These are phyloP conservation scores for Acipenser transmontanus DNA, from an alignment of 2,797 vertebrate species.

Conservation along the genomic window DNA sequence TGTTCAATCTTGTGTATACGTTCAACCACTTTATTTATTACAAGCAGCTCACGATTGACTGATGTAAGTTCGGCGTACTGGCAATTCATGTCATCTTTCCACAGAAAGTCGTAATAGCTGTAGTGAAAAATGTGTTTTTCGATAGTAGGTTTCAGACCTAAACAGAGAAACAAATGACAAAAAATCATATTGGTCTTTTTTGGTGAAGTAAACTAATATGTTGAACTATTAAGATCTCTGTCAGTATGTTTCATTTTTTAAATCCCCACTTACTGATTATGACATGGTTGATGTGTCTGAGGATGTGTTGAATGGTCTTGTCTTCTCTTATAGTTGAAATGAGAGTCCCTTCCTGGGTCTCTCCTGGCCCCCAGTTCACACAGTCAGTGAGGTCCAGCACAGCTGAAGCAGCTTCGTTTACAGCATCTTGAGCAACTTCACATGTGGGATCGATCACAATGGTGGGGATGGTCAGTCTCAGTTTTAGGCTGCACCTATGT, in stretches of 20 bases:
- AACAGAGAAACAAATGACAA: background rate
- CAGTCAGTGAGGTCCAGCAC: constrained; percentile 13
- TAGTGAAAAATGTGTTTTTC: constrained; percentile 21
- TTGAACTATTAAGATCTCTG: background rate
- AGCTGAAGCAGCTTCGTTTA: constrained; percentile 9
- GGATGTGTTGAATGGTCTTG: constrained; percentile 12
- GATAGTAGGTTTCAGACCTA: constrained; percentile 10
- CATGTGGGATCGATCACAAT: constrained; percentile 20
- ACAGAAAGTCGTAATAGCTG: constrained; percentile 23
- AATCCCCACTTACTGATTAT: constrained; percentile 15
- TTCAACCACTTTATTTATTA: constrained; percentile 23
- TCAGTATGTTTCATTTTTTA: background rate
- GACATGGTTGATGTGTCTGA: constrained; percentile 4
- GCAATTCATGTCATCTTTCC: constrained; percentile 25
- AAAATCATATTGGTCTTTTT: background rate
- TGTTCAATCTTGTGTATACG: constrained; percentile 22
- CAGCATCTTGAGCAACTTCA: constrained; percentile 11
- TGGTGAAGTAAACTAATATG: background rate
- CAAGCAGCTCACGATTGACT: constrained; percentile 9
- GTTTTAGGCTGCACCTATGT: constrained; percentile 13
- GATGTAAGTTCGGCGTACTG: constrained; percentile 21
- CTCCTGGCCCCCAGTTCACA: constrained; percentile 17
- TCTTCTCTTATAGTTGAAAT: constrained; percentile 8
- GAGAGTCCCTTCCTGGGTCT: constrained; percentile 17
- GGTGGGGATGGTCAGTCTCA: constrained; percentile 23